Evolutionary conservation across 2,888 invertebrate species (phyloP), one percentile per base, ranked within the genome.

Genomic region (Halictus quadricinctus): DNA sequence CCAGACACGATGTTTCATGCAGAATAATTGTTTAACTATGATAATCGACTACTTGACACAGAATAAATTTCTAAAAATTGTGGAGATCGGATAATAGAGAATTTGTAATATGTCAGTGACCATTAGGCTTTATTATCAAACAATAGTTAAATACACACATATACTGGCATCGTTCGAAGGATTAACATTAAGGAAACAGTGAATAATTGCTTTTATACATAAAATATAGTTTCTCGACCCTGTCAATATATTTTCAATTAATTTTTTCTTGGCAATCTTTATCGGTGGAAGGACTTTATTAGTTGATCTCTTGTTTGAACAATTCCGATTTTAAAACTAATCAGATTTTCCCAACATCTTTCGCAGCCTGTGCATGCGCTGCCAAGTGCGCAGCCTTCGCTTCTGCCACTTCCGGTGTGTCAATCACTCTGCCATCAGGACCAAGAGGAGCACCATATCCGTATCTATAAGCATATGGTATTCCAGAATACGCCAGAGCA

Each of bases 341-440:
- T 74, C 54, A 72, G 21, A 81, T 72, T 76, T 76, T 46, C 46
- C 80, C 88, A 29, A 88, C 86, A 69, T 82, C 86, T 84, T 90
- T 91, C 13, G 90, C 87, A 8, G 90, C 83, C 70, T 91, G 80
- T 43, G 93, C 93, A 76, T 92, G 92, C 60, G 92, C 92, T 41
- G 92, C 93, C 18, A 92, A 90, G 86, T 94, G 94, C 36, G 91
- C 92, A 43, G 91, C 92, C 79, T 94, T 94, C 80, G 94, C 94
- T 43, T 91, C 90, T 29, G 92, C 93, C 6, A 94, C 94, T 88
- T 94, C 94, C 36, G 93, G 94, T 15, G 94, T 94, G 87, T 94
- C 94, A 60, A 92, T 87, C 66, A 93, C 93, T 79, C 91, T 91
- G 25, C 93, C 93, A 76, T 92, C 93, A 58, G 88, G 84, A 50